Conservation (phyloP, 2,113 vertebrate genomes). For the Pleuronectes platessa region DNA sequence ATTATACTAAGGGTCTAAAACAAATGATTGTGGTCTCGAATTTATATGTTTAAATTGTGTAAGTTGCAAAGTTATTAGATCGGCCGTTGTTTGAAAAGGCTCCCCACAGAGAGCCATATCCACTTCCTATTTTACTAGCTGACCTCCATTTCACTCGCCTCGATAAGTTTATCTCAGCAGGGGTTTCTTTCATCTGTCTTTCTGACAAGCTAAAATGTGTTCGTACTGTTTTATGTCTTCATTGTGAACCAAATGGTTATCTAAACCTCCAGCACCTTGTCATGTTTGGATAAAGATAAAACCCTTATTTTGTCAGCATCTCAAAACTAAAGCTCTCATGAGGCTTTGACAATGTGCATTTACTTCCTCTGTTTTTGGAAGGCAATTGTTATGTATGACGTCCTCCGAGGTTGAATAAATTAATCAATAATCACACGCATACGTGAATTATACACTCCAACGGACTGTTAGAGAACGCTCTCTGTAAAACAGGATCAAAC, state of each 20-base stretch:
- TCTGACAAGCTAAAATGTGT: slow-evolving; percentile 22
- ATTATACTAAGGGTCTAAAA: too few species aligned
- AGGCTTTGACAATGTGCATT: slow-evolving; percentile 3
- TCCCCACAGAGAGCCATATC: not conserved
- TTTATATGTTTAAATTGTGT: too few species aligned
- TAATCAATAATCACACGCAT: slow-evolving; percentile 6
- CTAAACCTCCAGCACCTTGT: slow-evolving; percentile 9
- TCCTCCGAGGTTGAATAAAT: slow-evolving; percentile 14
- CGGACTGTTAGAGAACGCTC: slow-evolving; percentile 3
- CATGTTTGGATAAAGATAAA: slow-evolving; percentile 12
- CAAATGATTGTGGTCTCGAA: too few species aligned
- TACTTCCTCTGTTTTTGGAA: not conserved
- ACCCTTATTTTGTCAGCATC: not conserved
- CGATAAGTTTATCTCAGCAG: slow-evolving; percentile 25
- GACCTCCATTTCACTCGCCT: slow-evolving; percentile 9
- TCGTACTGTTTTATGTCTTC: slow-evolving; percentile 22
- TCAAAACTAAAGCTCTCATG: not conserved
- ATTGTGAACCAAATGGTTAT: slow-evolving; percentile 15
- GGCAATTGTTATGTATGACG: not conserved
- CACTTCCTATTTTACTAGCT: not conserved
- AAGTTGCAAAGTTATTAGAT: not conserved
- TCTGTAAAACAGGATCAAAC: slow-evolving; percentile 8
- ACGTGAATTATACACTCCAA: not conserved
- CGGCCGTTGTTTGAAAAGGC: slow-evolving; percentile 29
- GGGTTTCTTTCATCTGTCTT: slow-evolving; percentile 25